These are phyloP conservation scores for Anabas testudineus DNA, from an alignment of 2,797 vertebrate species.

Conservation along the genomic window DNA sequence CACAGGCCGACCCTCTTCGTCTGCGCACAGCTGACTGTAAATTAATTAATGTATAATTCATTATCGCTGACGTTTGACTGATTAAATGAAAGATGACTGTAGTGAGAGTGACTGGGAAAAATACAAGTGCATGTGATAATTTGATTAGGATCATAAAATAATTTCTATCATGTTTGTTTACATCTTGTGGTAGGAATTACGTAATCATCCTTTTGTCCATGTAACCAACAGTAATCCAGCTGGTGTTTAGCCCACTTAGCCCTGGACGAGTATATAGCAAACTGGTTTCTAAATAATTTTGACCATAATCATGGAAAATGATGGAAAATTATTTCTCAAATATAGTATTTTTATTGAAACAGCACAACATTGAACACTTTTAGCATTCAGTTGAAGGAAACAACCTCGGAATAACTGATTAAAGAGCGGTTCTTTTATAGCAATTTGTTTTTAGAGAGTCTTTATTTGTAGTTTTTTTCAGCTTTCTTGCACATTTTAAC, in stretches of 20 bases:
- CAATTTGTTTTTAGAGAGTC: background rate
- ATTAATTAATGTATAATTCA: conserved; percentile 18
- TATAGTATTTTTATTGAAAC: conserved; percentile 14
- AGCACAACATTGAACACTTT: conserved; percentile 2
- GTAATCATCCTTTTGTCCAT: conserved; percentile 26
- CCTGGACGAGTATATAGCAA: conserved; percentile 4
- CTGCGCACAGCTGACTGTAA: conserved; percentile 41
- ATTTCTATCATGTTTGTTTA: conserved; percentile 34
- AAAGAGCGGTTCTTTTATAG: background rate
- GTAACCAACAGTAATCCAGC: conserved; percentile 10
- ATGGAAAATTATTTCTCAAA: conserved; percentile 13
- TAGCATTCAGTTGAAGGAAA: conserved; percentile 5
- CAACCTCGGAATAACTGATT: conserved; percentile 11
- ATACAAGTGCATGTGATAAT: background rate
- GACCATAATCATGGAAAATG: conserved; percentile 15
- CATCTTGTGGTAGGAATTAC: conserved; percentile 26
- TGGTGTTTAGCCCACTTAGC: conserved; percentile 9
- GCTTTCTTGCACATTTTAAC: background rate
- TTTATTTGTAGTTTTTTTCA: background rate
- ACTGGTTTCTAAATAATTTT: conserved; percentile 9
- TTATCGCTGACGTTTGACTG: conserved; percentile 8
- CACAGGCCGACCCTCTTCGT: conserved; percentile 14
- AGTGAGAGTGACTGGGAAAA: conserved; percentile 5
- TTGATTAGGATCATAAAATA: conserved; percentile 34
- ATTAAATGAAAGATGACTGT: conserved; percentile 15